Evolutionary conservation across 37 sponge, comb jelly and placozoan genomes (phyloP).

Genomic region (Cladorhizidae sp.): DNA sequence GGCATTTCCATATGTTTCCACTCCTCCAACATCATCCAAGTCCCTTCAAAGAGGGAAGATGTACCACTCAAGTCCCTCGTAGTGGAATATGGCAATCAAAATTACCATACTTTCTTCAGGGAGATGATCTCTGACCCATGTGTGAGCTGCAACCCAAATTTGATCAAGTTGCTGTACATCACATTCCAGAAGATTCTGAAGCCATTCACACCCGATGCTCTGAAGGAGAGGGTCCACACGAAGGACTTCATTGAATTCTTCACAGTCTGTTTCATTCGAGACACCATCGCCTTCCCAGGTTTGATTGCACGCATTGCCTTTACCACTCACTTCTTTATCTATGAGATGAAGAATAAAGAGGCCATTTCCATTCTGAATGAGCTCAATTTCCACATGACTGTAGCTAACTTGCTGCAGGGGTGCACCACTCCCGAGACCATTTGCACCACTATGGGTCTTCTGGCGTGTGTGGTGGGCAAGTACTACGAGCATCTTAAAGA

Average conservation of each 20-base stretch:
- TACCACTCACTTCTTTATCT: slow-evolving; percentile 41
- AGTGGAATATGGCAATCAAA: slow-evolving; percentile 3
- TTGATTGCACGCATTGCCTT: slow-evolving; percentile 14
- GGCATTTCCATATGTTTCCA: slow-evolving; percentile 7
- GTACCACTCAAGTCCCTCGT: neutral
- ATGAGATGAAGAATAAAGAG: slow-evolving; percentile 19
- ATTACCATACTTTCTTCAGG: slow-evolving; percentile 44
- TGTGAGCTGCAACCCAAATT: slow-evolving; percentile 7
- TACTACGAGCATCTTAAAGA: slow-evolving; percentile 37
- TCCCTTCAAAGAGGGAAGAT: neutral
- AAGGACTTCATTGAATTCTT: slow-evolving; percentile 41
- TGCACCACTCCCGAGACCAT: neutral
- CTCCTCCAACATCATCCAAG: neutral
- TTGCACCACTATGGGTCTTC: slow-evolving; percentile 10
- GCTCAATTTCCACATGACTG: slow-evolving; percentile 17
- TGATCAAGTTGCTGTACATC: slow-evolving; percentile 38
- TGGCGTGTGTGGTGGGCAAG: slow-evolving; percentile 26
- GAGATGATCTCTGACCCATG: slow-evolving; percentile 39
- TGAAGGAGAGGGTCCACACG: slow-evolving; percentile 1
- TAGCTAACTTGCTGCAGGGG: slow-evolving; percentile 17
- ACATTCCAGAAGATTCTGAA: slow-evolving; percentile 35
- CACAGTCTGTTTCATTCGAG: slow-evolving; percentile 25
- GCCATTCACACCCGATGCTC: neutral
- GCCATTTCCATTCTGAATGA: slow-evolving; percentile 16
- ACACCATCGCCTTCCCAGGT: slow-evolving; percentile 10